Percentiles rank a stretch among this genome's conserved stretches.
Conservation (phyloP, 2,888 invertebrate species). For the Dicyrtomina minuta region DNA sequence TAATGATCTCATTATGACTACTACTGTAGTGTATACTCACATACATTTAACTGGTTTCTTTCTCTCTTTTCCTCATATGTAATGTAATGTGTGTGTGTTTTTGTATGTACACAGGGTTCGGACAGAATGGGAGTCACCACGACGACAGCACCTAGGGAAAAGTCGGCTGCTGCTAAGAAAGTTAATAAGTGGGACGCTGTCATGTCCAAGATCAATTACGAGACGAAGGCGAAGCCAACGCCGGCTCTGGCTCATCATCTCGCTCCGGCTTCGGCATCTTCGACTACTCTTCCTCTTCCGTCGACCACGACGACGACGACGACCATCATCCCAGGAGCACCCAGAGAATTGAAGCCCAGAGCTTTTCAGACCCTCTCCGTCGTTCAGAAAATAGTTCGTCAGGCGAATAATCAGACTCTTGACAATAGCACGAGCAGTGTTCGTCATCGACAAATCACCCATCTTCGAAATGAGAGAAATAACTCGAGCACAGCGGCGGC, state of each 20-base stretch:
- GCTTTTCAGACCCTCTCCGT: conserved; percentile 57
- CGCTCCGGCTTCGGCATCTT: too few species aligned
- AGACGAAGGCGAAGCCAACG: conserved; percentile 63
- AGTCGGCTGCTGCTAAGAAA: conserved; percentile 63
- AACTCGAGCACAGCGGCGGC: too few species aligned
- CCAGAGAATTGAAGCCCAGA: conserved; percentile 84
- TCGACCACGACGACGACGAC: neutral
- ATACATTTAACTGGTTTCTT: conserved; percentile 1
- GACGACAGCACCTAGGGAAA: conserved; percentile 22
- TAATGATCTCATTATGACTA: neutral
- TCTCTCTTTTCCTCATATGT: too few species aligned
- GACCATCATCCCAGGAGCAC: neutral
- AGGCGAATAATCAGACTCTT: neutral
- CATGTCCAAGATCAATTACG: conserved; percentile 72
- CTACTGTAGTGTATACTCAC: neutral
- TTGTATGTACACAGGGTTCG: conserved; percentile 13
- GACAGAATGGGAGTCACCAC: conserved; percentile 33
- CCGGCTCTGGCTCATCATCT: conserved; percentile 1
- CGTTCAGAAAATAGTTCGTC: neutral
- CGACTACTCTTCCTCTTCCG: too few species aligned
- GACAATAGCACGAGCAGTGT: neutral
- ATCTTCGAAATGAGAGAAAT: conserved; percentile 16
- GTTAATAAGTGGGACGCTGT: conserved; percentile 78
- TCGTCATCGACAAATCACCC: conserved; percentile 13
- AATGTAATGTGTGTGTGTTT: too few species aligned